Conservation (phyloP, 2,113 vertebrate species). For the Ochotona princeps region DNA sequence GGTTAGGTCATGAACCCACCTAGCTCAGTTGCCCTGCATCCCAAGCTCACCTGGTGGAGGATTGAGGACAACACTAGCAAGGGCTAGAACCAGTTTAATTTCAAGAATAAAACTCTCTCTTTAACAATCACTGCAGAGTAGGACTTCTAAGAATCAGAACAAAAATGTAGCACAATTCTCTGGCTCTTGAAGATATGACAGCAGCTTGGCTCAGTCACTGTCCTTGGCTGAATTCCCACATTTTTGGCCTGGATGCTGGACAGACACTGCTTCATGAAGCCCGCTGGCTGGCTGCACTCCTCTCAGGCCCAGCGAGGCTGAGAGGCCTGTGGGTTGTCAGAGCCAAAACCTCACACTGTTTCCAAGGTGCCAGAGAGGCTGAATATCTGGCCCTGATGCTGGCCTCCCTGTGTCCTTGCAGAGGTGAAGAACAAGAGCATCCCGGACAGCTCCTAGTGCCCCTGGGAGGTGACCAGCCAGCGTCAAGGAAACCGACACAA, state of each 20-base stretch:
- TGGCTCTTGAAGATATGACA: slow-evolving; percentile 48
- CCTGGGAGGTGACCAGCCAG: neutral
- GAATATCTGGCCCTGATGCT: neutral
- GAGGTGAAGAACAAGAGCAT: neutral
- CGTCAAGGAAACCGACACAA: neutral
- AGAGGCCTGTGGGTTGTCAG: neutral
- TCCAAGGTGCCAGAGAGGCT: too few species aligned
- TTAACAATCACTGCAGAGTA: slow-evolving; percentile 35
- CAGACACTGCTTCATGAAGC: slow-evolving; percentile 4
- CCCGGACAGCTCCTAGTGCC: neutral
- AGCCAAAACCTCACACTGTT: neutral
- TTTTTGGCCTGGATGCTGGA: neutral
- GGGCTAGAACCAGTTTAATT: slow-evolving; percentile 65
- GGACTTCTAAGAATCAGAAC: slow-evolving; percentile 11
- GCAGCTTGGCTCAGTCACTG: slow-evolving; percentile 12
- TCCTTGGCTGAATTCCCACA: neutral
- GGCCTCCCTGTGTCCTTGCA: neutral
- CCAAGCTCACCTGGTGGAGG: slow-evolving; percentile 53
- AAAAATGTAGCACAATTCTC: slow-evolving; percentile 45
- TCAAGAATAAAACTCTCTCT: slow-evolving; percentile 45
- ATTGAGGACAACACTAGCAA: slow-evolving; percentile 63
- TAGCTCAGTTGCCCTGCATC: neutral
- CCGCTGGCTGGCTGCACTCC: neutral
- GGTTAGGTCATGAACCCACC: neutral
- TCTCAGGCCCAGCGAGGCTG: neutral